Evolutionary conservation across 2,888 invertebrate genomes (phyloP), one percentile per base, ranked within the genome.

Genomic region (Nymphalis c-album): DNA sequence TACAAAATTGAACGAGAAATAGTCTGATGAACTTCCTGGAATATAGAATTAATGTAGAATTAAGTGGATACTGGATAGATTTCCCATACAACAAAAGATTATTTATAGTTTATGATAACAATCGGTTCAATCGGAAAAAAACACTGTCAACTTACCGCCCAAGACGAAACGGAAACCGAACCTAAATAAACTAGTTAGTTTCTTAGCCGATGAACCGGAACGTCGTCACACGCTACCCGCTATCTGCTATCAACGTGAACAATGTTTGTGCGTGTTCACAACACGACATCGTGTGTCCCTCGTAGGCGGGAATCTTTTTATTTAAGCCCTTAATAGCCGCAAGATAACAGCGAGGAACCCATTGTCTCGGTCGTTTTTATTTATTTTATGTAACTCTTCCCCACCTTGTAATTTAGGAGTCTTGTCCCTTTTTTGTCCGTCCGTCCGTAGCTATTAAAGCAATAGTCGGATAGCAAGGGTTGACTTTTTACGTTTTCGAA

Each of bases 261-360:
- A 74, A 79, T 76, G 72, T n/a, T 31, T 77, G 80, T 83, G 82
- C 84, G 80, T 80, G 75, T 78, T 78, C 80, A 80, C 73, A 75
- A 73, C 75, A 75, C 76, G 67, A 69, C 69, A 60, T 67, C 48
- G 64, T 55, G 48, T 63, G 66, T 66, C 63, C 53, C 59, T 78
- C 80, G 82, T 84, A 83, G 85, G 83, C 81, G 84, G 84, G 79
- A 78, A 80, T 80, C 79, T 82, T 85, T 85, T 86, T 86, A 82
- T 86, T 81, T 82, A 78, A 80, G n/a, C 77, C 80, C 78, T 71
- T 86, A 84, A 87, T 82, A 82, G 82, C 73, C 77, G 78, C 70
- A 64, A 80, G 81, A 81, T 82, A 81, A 81, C 76, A 72, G 69
- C 70, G 57, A 74, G 74, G 72, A 73, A 67, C 76, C 78, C 76